Base-by-base conservation (phyloP, 2,113 vertebrate species). In the Procavia capensis region DNA sequence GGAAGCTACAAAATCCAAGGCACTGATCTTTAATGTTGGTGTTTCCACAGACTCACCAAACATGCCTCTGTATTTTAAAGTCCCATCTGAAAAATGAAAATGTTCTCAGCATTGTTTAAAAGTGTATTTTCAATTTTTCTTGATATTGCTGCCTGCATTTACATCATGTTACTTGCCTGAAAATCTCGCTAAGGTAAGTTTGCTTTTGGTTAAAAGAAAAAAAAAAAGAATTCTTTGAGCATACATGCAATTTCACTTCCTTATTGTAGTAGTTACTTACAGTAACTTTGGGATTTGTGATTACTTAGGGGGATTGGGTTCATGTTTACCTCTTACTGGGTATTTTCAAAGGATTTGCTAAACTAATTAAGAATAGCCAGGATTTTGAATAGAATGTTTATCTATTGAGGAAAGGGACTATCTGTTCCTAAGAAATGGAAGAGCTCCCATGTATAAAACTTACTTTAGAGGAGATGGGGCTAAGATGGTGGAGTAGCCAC, bases 281-380 rank as follows among this genome's bases (percentile, higher is more conserved):
- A n/a, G 41, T 45, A 81, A 57, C 31, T 76, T 74, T 43, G 63
- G 82, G 92, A 95, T 85, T 91, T 88, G 36, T 85, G 81, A 92
- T 95, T 63, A 61, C 85, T 93, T 96, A 43, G 54, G 78, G 86
- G 57, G 83, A 22, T 39, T 79, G 61, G 61, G 22, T 19, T 96
- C 57, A 36, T 88, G 34, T 87, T 95, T 81, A 61, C 39, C 59
- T 94, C 87, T 93, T 17, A 80, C 34, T 34, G 61, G 36, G 13
- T 45, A 43, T 91, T 93, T 86, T 11, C 25, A 89, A 90, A 85
- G 25, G 19, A 19, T 81, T 93, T 94, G 76, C 59, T 59, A 76
- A 95, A 7, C 22, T 72, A 78, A 61, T 91, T 76, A 50, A 43
- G 45, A 85, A 50, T 89, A 74, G 31, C 45, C 5, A 66, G 64